Evolutionary conservation across 2,113 vertebrate genomes (phyloP).

Genomic region (Gila orcuttii): DNA sequence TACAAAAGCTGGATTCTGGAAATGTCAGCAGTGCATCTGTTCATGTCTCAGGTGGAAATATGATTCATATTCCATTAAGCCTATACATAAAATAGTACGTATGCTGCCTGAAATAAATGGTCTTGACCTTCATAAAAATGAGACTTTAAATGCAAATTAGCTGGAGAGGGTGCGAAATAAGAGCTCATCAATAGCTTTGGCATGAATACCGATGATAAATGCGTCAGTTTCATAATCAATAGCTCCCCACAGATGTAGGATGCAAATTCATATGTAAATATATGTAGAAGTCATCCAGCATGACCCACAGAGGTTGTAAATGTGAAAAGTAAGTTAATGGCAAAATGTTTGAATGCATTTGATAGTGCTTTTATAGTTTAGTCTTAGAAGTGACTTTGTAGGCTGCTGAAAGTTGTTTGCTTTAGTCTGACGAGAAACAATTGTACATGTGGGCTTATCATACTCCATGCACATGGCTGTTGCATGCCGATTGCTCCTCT

Average conservation of each 20-base stretch:
- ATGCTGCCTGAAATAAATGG: slow-evolving; percentile 72
- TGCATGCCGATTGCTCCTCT: slow-evolving; percentile 32
- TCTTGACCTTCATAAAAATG: slow-evolving; percentile 77
- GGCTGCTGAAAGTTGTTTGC: background rate
- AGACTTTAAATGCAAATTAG: slow-evolving; percentile 77
- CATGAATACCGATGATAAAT: slow-evolving; percentile 71
- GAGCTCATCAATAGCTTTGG: slow-evolving; percentile 71
- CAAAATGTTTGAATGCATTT: slow-evolving; percentile 22
- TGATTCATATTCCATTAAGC: slow-evolving; percentile 75
- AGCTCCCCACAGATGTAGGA: slow-evolving; percentile 51
- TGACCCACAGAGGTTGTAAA: slow-evolving; percentile 19
- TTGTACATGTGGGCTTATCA: slow-evolving; percentile 49
- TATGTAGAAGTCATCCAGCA: slow-evolving; percentile 52
- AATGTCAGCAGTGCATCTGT: slow-evolving; percentile 73
- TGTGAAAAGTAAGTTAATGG: slow-evolving; percentile 27
- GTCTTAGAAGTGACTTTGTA: slow-evolving; percentile 19
- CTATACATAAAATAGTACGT: slow-evolving; percentile 70
- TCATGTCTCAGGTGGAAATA: slow-evolving; percentile 74
- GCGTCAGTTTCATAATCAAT: slow-evolving; percentile 68
- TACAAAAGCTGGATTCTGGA: slow-evolving; percentile 67
- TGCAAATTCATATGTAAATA: slow-evolving; percentile 44
- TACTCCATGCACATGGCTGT: slow-evolving; percentile 48
- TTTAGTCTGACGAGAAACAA: background rate
- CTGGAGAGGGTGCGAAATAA: slow-evolving; percentile 44
- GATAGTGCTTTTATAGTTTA: slow-evolving; percentile 4